Conservation (phyloP, 2,888 invertebrate species). For the Zele albiditarsus region DNA sequence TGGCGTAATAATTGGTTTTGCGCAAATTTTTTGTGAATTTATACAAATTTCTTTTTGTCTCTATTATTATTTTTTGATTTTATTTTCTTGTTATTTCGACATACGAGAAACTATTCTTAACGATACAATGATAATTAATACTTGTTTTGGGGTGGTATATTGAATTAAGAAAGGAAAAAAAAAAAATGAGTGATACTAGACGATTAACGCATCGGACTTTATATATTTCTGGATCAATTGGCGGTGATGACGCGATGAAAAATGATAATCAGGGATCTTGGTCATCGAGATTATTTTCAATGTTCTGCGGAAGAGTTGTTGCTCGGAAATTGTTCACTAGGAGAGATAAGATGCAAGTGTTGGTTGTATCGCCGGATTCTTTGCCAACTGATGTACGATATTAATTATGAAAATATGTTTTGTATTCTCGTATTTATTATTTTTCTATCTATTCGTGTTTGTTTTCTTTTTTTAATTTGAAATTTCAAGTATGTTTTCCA, state of each 20-base stretch:
- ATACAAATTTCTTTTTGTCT: neutral
- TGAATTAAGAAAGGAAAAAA: neutral
- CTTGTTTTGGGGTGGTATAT: neutral
- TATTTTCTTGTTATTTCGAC: neutral
- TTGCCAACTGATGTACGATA: slow-evolving; percentile 18
- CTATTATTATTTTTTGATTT: neutral
- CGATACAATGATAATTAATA: neutral
- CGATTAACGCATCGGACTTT: slow-evolving; percentile 57
- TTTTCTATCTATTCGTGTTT: neutral
- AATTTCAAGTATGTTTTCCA: neutral
- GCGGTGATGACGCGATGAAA: slow-evolving; percentile 36
- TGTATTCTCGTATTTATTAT: neutral
- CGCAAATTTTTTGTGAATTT: neutral
- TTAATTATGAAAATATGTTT: neutral
- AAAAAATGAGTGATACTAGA: slow-evolving; percentile 52
- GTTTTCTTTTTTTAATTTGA: neutral
- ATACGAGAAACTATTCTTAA: neutral
- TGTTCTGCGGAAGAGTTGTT: slow-evolving; percentile 52
- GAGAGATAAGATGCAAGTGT: slow-evolving; percentile 51
- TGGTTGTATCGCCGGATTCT: slow-evolving; percentile 41
- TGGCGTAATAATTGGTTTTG: neutral
- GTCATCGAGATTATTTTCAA: slow-evolving; percentile 52
- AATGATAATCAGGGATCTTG: slow-evolving; percentile 49
- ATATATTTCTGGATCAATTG: slow-evolving; percentile 54
- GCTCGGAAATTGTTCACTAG: slow-evolving; percentile 52